phyloP scores from a whole-genome alignment of 1,140 invertebrate genomes.

The Linepithema humile region DNA sequence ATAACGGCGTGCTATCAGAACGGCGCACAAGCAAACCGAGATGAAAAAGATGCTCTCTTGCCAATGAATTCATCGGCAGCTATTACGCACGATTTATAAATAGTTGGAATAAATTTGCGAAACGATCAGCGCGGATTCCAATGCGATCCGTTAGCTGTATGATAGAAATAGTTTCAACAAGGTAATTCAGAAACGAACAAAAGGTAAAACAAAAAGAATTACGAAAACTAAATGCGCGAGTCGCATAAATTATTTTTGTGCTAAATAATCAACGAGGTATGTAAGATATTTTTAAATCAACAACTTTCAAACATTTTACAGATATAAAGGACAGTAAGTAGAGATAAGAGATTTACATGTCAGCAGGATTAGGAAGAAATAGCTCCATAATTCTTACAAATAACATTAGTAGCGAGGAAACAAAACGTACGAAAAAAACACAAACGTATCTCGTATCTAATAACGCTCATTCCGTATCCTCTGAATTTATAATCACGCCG shows the following conservation, averaged over 20 bases:
- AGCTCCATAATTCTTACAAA: not conserved
- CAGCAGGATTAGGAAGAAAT: not conserved
- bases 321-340: not conserved
- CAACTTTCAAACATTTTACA: not conserved
- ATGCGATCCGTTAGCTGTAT: not conserved
- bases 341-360: not conserved
- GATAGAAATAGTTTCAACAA: not conserved
- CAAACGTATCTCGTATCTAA: not conserved
- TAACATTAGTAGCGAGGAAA: not conserved
- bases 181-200: not conserved
- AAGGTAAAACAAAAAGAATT: not conserved
- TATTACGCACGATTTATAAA: not conserved
- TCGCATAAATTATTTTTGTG: not conserved
- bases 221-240: not conserved
- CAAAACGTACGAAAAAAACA: not conserved
- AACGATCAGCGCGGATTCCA: not conserved
- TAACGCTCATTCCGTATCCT: not conserved
- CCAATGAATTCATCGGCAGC: slow-evolving; percentile 15
- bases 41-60: slow-evolving; percentile 5
- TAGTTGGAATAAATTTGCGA: not conserved
- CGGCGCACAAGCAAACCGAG: not conserved
- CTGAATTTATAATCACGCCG: not conserved
- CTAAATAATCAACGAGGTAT: not conserved
- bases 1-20: slow-evolving; percentile 38
- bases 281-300: not conserved